Base-by-base conservation (phyloP, 2,113 vertebrate species). In the Microtus richardsoni region DNA sequence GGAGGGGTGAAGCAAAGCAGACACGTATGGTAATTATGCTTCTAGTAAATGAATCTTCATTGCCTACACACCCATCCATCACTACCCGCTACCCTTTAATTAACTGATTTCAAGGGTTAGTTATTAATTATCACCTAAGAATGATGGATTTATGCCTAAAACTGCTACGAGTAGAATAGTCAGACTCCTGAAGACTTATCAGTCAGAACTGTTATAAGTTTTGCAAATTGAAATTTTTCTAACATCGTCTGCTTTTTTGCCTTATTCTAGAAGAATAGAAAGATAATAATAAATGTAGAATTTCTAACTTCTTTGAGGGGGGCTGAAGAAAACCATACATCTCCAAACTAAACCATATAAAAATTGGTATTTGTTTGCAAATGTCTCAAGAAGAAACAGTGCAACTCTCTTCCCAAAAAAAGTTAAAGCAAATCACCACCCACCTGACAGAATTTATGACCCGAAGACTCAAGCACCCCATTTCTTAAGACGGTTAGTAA, bases 311-410 rank as follows among this genome's bases (percentile, higher is more conserved):
- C 62, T 93, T 84, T 47, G 47, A 19, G 58, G 74, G 36, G 79
- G 64, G 3, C 1, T 83, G 16, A 58, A 85, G 19, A 39, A 92
- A 89, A 87, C 71, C 22, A 93, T 14, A 30, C 5, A 95, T 85
- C 75, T 97, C 64, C 90, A 87, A 93, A 91, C 9, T 74, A 88
- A 66, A 90, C 44, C 89, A 82, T 62, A 66, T 96, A 92, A 96
- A 97, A 96, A 12, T 64, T 24, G 86, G 39, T 68, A 95, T 78
- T 93, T 96, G 84, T 49, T 96, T 95, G 11, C 60, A 78, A 95
- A 96, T 88, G 9, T 88, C 17, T 8, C 39, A 60, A 14, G 39
- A 93, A 77, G 28, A 91, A 96, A 54, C 58, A 95, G 93, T 92
- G 54, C 44, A 75, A 70, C 85, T 96, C 86, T 73, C 54, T 90